phyloP scores from a whole-genome alignment of 2,113 vertebrate genomes.

The Australoheros scitulus region DNA sequence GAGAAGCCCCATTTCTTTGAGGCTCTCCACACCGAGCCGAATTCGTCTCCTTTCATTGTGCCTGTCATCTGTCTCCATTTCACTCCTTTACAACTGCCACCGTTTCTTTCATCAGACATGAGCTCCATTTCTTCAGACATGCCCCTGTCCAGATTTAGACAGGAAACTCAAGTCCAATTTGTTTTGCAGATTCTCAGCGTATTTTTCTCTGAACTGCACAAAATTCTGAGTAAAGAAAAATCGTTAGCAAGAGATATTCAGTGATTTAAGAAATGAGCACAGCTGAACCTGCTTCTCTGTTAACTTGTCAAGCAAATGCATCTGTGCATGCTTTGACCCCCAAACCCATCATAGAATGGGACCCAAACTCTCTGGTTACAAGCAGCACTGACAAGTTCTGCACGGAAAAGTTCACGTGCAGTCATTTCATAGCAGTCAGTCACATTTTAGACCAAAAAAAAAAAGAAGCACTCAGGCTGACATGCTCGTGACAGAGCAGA shows the following conservation, averaged over 20 bases:
- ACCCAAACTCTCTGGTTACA: not conserved
- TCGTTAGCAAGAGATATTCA: not conserved
- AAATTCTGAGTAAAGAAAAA: not conserved
- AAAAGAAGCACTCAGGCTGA: slow-evolving; percentile 4
- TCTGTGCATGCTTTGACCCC: not conserved
- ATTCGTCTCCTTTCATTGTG: not conserved
- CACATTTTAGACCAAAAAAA: not conserved
- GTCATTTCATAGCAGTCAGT: not conserved
- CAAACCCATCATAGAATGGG: not conserved
- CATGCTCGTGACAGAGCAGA: not conserved
- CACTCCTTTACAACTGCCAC: not conserved
- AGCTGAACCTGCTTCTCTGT: not conserved
- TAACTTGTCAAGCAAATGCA: not conserved
- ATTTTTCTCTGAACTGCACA: not conserved
- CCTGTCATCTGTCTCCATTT: slow-evolving; percentile 16
- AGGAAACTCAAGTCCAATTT: not conserved
- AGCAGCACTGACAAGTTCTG: not conserved
- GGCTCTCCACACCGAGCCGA: not conserved
- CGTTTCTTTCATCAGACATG: not conserved
- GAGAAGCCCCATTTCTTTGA: slow-evolving; percentile 16
- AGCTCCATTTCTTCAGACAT: not conserved
- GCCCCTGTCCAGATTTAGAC: not conserved
- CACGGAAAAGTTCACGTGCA: no score
- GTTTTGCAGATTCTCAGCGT: not conserved
- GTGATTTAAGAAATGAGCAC: not conserved